Conservation (phyloP, 2,113 vertebrate genomes). For the Herpailurus yagouaroundi region DNA sequence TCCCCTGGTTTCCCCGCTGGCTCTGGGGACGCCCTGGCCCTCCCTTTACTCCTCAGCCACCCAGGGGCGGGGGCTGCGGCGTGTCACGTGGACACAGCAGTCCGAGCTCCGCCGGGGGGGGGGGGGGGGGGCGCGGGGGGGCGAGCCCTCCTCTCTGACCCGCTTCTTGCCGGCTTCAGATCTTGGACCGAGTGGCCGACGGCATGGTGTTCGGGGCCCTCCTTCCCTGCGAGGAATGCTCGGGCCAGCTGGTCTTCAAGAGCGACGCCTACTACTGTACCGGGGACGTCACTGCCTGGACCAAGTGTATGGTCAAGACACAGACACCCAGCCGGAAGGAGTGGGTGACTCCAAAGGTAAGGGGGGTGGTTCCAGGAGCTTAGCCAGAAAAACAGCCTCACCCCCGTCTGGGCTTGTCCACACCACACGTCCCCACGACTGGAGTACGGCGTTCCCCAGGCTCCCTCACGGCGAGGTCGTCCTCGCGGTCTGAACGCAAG, state of each 20-base stretch:
- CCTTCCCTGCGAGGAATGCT: conserved; percentile 91
- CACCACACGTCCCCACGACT: background rate
- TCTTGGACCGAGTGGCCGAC: conserved; percentile 94
- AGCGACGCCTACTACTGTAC: conserved; percentile 94
- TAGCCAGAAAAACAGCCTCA: background rate
- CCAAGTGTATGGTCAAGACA: conserved; percentile 95
- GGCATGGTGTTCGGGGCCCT: conserved; percentile 95
- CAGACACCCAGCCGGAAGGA: conserved; percentile 91
- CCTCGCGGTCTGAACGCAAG: background rate
- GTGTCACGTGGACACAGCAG: too few relatives aligned
- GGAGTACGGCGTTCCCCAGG: background rate
- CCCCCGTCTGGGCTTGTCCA: background rate
- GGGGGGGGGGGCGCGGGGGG: background rate
- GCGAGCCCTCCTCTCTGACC: background rate
- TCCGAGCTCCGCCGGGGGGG: rapidly evolving
- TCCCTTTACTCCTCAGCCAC: too few relatives aligned
- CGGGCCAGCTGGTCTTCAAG: conserved; percentile 96
- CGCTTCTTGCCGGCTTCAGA: conserved; percentile 83
- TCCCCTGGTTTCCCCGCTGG: background rate
- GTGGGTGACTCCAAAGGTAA: conserved; percentile 95
- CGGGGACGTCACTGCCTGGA: conserved; percentile 97
- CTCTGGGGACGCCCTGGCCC: too few relatives aligned
- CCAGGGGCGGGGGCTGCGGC: too few relatives aligned
- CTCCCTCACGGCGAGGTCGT: background rate
- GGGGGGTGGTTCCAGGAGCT: background rate